Base-by-base conservation (phyloP, 2,888 invertebrate genomes). In the Philaethria dido region DNA sequence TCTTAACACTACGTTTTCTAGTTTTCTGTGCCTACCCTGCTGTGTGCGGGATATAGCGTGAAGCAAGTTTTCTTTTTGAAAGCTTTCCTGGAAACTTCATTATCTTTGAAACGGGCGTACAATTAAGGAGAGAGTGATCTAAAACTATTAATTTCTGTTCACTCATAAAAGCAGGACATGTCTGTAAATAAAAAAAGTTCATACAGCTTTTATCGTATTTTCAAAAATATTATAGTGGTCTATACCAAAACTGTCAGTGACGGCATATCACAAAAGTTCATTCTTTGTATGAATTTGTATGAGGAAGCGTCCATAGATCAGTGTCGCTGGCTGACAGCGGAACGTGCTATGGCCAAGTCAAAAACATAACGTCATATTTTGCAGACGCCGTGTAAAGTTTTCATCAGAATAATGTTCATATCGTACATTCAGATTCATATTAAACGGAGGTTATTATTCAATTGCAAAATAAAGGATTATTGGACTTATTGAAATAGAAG, bases 201-300 rank as follows among this genome's bases (percentile, higher is more conserved):
- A 4, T 29, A 13, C 13, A 39, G 13, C 39, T 13, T 13, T 8
- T 33, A 33, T 33, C 33, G 33, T 33, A 6, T 5, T n/a, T 55
- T 55, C 25, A 57, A 42, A 42, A 5, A 16, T 57, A n/a, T 42
- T 39, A n/a, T 42, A 42, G n/a, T 16, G 39, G 16, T 2, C 29
- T 29, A 16, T 52, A 52, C 22, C 22, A 42, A 22, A 22, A n/a
- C 57, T 57, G 42, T 57, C 25, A 57, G 42, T 57, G 57, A 29
- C 52, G 52, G 39, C 42, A 11, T 57, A 25, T 57, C 57, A 57
- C 42, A 42, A 16, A 57, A 57, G 5, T 57, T 42, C 22, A n/a
- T 25, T 16, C 57, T 57, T 57, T 57, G 42, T 57, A 42, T 57
- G 57, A 57, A 57, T 57, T 57, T 57, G 42, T 57, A 42, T 57